A percentile compares a stretch with the other conserved stretches of the same genome.
phyloP scores from a whole-genome alignment of 2,888 invertebrate genomes.

The Callimorpha dominula region DNA sequence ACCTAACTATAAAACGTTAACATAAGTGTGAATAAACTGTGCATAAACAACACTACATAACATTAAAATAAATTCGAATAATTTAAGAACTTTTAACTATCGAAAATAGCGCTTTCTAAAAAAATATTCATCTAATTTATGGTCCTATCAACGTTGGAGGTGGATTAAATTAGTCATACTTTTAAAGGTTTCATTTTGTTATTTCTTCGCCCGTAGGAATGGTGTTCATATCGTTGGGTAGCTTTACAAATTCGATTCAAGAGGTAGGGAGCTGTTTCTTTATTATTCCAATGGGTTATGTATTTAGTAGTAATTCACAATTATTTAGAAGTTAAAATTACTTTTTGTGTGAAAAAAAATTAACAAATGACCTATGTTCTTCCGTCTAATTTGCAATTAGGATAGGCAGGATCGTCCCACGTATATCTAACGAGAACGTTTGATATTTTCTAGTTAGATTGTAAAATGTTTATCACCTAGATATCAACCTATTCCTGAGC shows the following conservation, averaged over 20 bases:
- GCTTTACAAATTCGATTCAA: conserved; percentile 2
- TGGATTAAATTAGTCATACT: conserved; percentile 1
- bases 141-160: not conserved
- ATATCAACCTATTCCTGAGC: not conserved
- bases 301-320: not conserved
- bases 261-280: too few relatives aligned
- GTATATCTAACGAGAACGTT: too few relatives aligned
- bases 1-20: too few relatives aligned
- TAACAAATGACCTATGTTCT: too few relatives aligned
- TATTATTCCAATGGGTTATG: not conserved
- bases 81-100: too few relatives aligned
- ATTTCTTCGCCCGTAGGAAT: not conserved
- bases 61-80: too few relatives aligned
- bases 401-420: too few relatives aligned
- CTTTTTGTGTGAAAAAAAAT: too few relatives aligned
- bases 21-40: too few relatives aligned
- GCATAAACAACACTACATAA: too few relatives aligned
- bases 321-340: too few relatives aligned
- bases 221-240: not conserved
- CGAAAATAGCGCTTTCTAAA: not conserved
- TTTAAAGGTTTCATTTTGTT: not conserved
- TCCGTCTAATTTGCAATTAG: too few relatives aligned
- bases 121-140: not conserved
- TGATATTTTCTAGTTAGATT: not conserved
- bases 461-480: not conserved